Conservation (phyloP, 2,888 invertebrate genomes). For the Falcaria lacertinaria region DNA sequence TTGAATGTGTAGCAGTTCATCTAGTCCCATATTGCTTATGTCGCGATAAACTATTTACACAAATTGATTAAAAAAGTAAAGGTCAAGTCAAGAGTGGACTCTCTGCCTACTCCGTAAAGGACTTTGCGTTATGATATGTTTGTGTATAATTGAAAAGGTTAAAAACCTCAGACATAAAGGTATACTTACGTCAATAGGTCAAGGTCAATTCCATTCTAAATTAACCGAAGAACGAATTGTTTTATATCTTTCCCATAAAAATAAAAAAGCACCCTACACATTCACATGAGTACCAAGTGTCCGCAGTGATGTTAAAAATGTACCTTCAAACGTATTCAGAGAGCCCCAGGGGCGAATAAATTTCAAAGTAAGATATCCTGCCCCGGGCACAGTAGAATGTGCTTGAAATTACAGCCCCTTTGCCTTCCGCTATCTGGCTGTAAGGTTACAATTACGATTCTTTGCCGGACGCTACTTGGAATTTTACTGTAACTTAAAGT, state of each 20-base stretch:
- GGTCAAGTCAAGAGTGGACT: too few species aligned
- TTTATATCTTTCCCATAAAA: neutral
- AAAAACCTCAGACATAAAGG: too few species aligned
- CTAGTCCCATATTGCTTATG: too few species aligned
- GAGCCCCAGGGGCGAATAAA: neutral
- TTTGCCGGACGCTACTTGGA: neutral
- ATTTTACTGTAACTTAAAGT: too few species aligned
- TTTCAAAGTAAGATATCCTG: slow-evolving; percentile 2
- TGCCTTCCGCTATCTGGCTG: neutral
- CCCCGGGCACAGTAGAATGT: slow-evolving; percentile 1
- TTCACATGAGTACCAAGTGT: neutral
- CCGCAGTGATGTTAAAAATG: neutral
- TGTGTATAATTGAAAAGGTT: too few species aligned
- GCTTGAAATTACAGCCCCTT: neutral
- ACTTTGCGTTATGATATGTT: too few species aligned
- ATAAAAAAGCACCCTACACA: neutral
- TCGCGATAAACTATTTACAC: too few species aligned
- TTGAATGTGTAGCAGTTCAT: too few species aligned
- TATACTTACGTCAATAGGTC: too few species aligned
- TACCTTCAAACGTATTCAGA: neutral
- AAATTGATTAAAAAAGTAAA: too few species aligned
- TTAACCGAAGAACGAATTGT: neutral
- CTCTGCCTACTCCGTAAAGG: too few species aligned
- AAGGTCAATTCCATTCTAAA: neutral
- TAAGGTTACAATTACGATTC: neutral